Evolutionary conservation across 1,140 invertebrate species (phyloP).

Genomic region (Aporrectodea caliginosa): DNA sequence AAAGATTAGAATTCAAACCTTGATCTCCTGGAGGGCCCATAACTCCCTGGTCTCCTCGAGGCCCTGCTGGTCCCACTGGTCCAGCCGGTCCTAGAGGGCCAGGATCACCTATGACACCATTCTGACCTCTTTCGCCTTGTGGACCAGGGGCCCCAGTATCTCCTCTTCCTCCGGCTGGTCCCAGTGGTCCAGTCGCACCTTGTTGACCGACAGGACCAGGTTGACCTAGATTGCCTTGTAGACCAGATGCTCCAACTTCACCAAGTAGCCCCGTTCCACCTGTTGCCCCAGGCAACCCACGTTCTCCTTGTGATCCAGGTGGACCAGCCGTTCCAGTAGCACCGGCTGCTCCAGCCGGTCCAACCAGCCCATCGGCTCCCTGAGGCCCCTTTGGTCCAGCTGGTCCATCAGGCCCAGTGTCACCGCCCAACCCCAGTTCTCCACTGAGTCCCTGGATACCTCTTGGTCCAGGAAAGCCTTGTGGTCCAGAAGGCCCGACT

Average conservation of each 20-base stretch:
- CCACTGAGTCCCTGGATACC: conserved; percentile 18
- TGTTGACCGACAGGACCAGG: conserved; percentile 25
- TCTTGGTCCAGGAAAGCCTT: conserved; percentile 5
- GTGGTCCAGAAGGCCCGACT: conserved; percentile 13
- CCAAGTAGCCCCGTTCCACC: conserved; percentile 31
- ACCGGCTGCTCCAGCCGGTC: conserved; percentile 43
- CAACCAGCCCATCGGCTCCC: conserved; percentile 60
- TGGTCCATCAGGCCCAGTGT: conserved; percentile 61
- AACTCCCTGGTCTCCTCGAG: neutral
- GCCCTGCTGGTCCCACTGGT: neutral
- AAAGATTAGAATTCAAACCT: neutral
- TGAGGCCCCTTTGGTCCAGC: conserved; percentile 23
- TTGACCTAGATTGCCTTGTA: conserved; percentile 21
- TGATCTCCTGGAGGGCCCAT: neutral
- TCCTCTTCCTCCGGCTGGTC: conserved; percentile 31
- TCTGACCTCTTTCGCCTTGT: conserved; percentile 15
- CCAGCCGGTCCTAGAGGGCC: conserved; percentile 9
- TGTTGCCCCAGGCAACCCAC: conserved; percentile 14
- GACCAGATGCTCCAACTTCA: conserved; percentile 29
- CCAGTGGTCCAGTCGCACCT: conserved; percentile 26
- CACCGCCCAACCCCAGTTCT: conserved; percentile 59
- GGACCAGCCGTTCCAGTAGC: conserved; percentile 22
- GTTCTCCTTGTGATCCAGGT: conserved; percentile 25
- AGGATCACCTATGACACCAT: neutral
- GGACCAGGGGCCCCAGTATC: conserved; percentile 31